Evolutionary conservation across 2,113 vertebrate genomes (phyloP), one percentile per base, ranked within the genome.

Genomic region (Gopherus flavomarginatus): DNA sequence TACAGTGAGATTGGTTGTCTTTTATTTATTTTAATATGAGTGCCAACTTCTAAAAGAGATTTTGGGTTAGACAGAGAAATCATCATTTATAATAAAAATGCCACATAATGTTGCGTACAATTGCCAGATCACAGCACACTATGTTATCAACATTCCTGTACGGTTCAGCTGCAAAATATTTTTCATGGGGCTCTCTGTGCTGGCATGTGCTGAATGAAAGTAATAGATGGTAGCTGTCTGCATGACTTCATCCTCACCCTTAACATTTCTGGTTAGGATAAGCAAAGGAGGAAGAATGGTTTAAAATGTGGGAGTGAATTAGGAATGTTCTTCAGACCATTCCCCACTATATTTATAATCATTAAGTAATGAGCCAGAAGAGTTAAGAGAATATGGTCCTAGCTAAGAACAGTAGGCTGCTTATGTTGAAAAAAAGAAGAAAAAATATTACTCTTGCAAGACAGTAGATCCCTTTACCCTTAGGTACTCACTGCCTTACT

Each of bases 1-100:
- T 94, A 21, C 82, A 89, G 78, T 90, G 83, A n/a, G 83, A 72
- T 22, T 38, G 35, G 47, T 49, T 49, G 47, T 49, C 47, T 49
- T 49, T 49, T 49, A 49, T 49, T 49, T 49, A 49, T 49, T 49
- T 49, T 49, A 49, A 49, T 49, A 49, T 49, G 47, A 49, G 10
- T 49, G 47, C 47, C 49, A 59, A 90, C 47, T 85, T 82, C 31
- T 38, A 78, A 50, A 82, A 85, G 49, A 93, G 14, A 89, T 86
- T 92, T 86, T 4, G 1, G 11, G 35, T 38, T 47, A 78, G 93
- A 91, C 19, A 53, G 5, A 53, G 79, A 56, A 72, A 56, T 1
- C 57, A 5, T 91, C 96, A 86, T 56, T 85, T 93, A 82, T 11
- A 82, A 69, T 72, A 96, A 91, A 95, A 90, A 6, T 47, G 26